Base-by-base conservation (phyloP, 1,140 invertebrate species). In the Panagrolaimus sp. region DNA sequence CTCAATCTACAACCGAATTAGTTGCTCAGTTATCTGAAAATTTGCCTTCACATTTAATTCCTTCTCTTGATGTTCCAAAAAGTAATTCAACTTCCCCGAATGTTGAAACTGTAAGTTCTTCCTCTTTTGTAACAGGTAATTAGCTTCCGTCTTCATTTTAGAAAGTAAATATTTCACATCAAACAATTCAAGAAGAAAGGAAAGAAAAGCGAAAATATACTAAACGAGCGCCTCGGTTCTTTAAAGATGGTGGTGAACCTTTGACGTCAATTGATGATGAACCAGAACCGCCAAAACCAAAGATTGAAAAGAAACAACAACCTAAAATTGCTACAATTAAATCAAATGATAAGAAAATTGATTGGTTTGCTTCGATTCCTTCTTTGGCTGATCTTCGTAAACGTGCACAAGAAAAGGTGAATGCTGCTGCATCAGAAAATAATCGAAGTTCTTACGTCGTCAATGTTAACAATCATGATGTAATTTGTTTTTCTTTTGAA, bases 61-160 rank as follows among this genome's bases (percentile, higher is more conserved):
- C 52, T 21, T 21, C 21, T 21, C 28, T 58, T 21, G 28, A 17
- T 14, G 21, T 58, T 21, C 28, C 52, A 12, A 58, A 58, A 14
- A 58, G 52, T 58, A 58, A 58, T 58, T 58, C 52, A 28, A 58
- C 52, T 5, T 58, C 52, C 10, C 52, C 52, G 17, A 58, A 21
- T 58, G 52, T 28, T 21, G 21, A 21, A 2, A 28, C 52, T n/a
- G 52, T 58, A 0, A 58, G 52, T 58, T 17, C 1, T n/a, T n/a
- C 0, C 5, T 58, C 17, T 58, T n/a, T n/a, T n/a, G n/a, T 14
- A 58, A 17, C 3, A 10, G 4, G 14, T 21, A 52, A 52, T 4
- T 58, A 14, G 17, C 8, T 21, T 58, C 0, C 28, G 15, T 21
- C 8, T 5, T 38, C 7, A 38, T 58, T 58, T 3, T 21, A 58